These are phyloP conservation scores for Cichladusa arquata DNA, from an alignment of 2,113 vertebrate species.

Conservation along the genomic window DNA sequence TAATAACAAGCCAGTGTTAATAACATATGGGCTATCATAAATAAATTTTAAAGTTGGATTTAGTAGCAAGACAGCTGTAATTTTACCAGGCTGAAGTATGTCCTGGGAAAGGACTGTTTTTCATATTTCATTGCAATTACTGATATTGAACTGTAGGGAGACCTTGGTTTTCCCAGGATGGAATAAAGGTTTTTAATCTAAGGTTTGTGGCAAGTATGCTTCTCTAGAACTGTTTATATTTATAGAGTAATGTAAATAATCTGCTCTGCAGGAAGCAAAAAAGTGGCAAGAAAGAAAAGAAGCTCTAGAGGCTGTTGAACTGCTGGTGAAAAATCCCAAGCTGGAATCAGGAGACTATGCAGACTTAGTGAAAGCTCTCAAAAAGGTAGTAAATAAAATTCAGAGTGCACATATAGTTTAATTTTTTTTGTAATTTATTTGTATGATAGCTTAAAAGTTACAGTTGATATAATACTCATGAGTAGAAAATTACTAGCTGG, in stretches of 20 bases:
- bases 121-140: neutral
- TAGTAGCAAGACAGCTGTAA: neutral
- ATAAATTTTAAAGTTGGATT: neutral
- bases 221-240: neutral
- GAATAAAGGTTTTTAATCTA: neutral
- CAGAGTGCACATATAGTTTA: neutral
- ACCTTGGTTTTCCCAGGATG: neutral
- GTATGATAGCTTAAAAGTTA: neutral
- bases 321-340: slow-evolving; percentile 90
- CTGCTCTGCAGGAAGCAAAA: slow-evolving; percentile 88
- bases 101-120: neutral
- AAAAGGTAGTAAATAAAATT: slow-evolving; percentile 81
- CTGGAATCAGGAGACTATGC: slow-evolving; percentile 93
- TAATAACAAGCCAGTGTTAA: neutral
- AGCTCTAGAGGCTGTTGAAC: slow-evolving; percentile 89
- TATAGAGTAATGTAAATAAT: neutral
- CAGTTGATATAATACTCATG: neutral
- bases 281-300: slow-evolving; percentile 99
- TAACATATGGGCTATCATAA: neutral
- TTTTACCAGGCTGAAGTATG: neutral
- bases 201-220: neutral
- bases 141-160: neutral
- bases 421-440: neutral
- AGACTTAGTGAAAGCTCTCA: slow-evolving; percentile 91
- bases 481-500: neutral